Conservation (phyloP, 2,113 vertebrate genomes). For the Aviceda subcristata region DNA sequence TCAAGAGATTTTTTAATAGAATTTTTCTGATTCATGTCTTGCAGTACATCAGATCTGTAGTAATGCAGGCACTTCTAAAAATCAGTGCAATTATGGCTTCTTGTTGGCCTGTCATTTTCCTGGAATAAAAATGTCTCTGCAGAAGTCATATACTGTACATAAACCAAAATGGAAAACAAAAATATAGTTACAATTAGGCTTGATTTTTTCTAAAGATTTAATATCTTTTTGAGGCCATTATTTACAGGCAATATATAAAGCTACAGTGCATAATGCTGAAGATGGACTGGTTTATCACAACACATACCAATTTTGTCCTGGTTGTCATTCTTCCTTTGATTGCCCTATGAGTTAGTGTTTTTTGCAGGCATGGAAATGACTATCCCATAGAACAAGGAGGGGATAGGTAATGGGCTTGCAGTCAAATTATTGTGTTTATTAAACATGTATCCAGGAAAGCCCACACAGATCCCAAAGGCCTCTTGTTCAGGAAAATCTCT, state of each 20-base stretch:
- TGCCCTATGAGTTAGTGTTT: constrained; percentile 38
- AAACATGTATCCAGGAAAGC: constrained; percentile 52
- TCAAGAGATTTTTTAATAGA: constrained; percentile 95
- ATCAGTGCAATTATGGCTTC: constrained; percentile 92
- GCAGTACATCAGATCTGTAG: constrained; percentile 87
- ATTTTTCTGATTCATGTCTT: constrained; percentile 94
- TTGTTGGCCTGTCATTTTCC: constrained; percentile 89
- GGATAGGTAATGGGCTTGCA: not conserved
- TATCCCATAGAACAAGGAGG: constrained; percentile 5
- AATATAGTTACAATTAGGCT: constrained; percentile 63
- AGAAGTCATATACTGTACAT: constrained; percentile 49
- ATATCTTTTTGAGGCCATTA: constrained; percentile 36
- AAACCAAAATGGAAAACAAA: constrained; percentile 69
- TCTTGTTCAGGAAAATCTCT: constrained; percentile 43
- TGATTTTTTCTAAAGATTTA: constrained; percentile 38
- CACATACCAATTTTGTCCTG: not conserved
- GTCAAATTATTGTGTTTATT: constrained; percentile 58
- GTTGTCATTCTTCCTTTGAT: constrained; percentile 36
- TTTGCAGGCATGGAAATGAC: constrained; percentile 13
- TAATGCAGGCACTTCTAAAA: constrained; percentile 87
- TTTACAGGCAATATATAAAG: constrained; percentile 34
- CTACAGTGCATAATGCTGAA: not conserved
- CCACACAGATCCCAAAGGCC: not conserved
- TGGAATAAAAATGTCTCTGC: constrained; percentile 69
- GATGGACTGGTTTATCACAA: not conserved